Conservation (phyloP, 2,888 invertebrate genomes). For the Ptychoptera contaminata region DNA sequence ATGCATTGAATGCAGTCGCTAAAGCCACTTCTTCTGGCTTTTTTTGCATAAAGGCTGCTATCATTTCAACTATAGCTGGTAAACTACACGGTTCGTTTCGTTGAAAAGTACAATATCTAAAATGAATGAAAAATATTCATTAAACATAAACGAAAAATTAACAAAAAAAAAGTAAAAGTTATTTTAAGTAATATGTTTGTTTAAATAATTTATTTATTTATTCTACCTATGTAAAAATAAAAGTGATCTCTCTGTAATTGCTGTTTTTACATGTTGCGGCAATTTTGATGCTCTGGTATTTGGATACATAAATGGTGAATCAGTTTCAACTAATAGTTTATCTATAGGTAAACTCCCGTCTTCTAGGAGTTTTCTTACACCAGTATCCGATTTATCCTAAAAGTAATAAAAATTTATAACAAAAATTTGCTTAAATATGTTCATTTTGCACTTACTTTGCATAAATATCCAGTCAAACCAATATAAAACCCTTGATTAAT, state of each 20-base stretch:
- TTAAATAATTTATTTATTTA: background rate
- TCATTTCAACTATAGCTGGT: conserved; percentile 84
- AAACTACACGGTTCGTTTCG: conserved; percentile 91
- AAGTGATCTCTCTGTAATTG: conserved; percentile 62
- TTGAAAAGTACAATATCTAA: conserved; percentile 83
- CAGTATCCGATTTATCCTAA: conserved; percentile 85
- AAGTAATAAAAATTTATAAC: conserved; percentile 34
- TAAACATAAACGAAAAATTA: background rate
- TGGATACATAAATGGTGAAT: conserved; percentile 93
- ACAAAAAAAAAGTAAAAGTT: background rate
- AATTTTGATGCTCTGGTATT: conserved; percentile 86
- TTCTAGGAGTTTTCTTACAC: conserved; percentile 67
- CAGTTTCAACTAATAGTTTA: conserved; percentile 75
- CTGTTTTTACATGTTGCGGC: conserved; percentile 73
- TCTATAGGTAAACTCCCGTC: conserved; percentile 71
- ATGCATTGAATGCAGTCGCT: conserved; percentile 79
- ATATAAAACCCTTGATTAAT: conserved; percentile 74
- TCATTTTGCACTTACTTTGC: conserved; percentile 18
- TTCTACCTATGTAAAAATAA: conserved; percentile 29
- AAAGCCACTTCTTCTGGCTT: conserved; percentile 80
- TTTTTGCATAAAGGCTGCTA: conserved; percentile 79
- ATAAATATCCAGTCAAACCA: conserved; percentile 55
- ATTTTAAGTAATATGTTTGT: background rate
- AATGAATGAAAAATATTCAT: background rate
- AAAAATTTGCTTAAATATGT: background rate